Percentiles rank a stretch among this genome's conserved stretches.
Conservation (phyloP, 2,797 vertebrate genomes). For the Lepilemur septentrionalis region DNA sequence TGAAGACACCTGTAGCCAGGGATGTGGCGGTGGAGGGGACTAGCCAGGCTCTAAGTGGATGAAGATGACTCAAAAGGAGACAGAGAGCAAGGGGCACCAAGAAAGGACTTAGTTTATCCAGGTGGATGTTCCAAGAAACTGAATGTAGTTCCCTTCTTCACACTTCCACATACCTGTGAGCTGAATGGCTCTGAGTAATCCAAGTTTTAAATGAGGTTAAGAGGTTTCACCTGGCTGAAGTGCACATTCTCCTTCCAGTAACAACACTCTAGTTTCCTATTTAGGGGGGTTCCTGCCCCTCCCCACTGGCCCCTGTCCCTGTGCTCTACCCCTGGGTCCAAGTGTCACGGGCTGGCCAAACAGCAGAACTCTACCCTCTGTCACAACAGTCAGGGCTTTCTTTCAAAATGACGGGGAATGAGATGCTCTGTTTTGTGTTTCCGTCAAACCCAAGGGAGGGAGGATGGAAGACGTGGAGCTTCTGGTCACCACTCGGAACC, state of each 20-base stretch:
- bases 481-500: not conserved
- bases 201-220: not conserved
- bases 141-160: not conserved
- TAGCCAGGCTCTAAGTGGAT: not conserved
- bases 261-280: not conserved
- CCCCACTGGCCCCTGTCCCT: not conserved
- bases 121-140: not conserved
- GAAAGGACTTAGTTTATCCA: not conserved
- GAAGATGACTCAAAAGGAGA: not conserved
- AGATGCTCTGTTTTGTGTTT: not conserved
- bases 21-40: not conserved
- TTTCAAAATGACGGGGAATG: not conserved
- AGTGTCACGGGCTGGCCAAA: not conserved
- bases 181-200: not conserved
- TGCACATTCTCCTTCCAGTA: not conserved
- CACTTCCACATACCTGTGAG: too few species aligned
- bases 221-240: not conserved
- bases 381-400: rapidly evolving
- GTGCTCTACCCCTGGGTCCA: not conserved
- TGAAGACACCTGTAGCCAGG: not conserved
- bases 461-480: rapidly evolving
- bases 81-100: not conserved
- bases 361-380: not conserved
- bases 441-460: not conserved
- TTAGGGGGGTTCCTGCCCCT: not conserved